Evolutionary conservation across 1,140 invertebrate genomes (phyloP).

Genomic region (Carposina sasakii): DNA sequence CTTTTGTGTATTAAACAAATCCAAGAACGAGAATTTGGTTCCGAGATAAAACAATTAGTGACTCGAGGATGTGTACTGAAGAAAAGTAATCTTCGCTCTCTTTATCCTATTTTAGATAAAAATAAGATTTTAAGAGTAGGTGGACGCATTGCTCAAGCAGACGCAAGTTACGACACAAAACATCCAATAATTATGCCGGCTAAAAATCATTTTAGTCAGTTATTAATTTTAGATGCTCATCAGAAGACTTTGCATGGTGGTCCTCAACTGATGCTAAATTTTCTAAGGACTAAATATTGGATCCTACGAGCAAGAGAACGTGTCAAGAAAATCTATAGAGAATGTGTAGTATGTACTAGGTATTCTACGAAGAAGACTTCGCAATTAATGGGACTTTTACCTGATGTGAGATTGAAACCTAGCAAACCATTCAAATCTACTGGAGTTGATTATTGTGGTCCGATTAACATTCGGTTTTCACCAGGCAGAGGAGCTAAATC

Average conservation of each 20-base stretch:
- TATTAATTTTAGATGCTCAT: conserved; percentile 26
- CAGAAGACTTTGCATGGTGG: conserved; percentile 30
- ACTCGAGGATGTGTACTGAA: too few species aligned
- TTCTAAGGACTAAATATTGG: conserved; percentile 33
- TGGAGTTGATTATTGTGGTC: conserved; percentile 10
- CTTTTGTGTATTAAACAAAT: too few species aligned
- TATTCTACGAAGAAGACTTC: background rate
- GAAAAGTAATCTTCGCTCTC: too few species aligned
- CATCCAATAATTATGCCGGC: conserved; percentile 24
- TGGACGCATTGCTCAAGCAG: background rate
- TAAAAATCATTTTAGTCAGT: conserved; percentile 11
- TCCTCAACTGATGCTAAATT: conserved; percentile 21
- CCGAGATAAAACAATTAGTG: too few species aligned
- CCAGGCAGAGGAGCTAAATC: background rate
- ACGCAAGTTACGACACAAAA: conserved; percentile 7
- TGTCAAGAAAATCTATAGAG: conserved; percentile 13
- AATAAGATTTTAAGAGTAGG: background rate
- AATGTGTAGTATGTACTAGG: conserved; percentile 3
- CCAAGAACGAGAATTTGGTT: too few species aligned
- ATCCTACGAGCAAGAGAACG: conserved; percentile 19
- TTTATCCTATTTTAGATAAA: background rate
- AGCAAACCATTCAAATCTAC: conserved; percentile 11
- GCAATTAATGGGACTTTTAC: conserved; percentile 9
- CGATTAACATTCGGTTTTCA: background rate
- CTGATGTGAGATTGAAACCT: conserved; percentile 11